Percentiles rank a stretch among this genome's conserved stretches.
phyloP scores from a whole-genome alignment of 2,888 invertebrate species.

The Trichogramma evanescens region DNA sequence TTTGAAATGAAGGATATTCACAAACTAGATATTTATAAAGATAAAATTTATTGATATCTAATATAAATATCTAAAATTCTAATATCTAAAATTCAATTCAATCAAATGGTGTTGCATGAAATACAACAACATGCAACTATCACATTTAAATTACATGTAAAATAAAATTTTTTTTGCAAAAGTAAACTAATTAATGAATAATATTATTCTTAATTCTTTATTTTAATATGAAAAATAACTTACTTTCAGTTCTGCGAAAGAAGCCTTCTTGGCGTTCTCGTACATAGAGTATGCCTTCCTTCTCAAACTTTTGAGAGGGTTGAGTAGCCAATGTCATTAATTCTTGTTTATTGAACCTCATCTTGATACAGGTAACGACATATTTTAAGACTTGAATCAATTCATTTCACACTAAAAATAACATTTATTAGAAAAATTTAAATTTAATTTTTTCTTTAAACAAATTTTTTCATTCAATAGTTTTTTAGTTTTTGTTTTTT shows the following conservation, averaged over 20 bases:
- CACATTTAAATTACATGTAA: too few species aligned
- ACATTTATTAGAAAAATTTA: neutral
- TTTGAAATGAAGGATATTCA: too few species aligned
- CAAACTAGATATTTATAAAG: too few species aligned
- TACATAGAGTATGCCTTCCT: conserved; percentile 80
- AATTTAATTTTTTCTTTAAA: neutral
- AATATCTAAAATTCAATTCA: too few species aligned
- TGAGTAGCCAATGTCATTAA: conserved; percentile 78
- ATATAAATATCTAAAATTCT: too few species aligned
- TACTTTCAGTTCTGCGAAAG: conserved; percentile 87
- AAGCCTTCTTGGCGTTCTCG: conserved; percentile 87
- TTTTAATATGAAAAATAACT: conserved; percentile 38
- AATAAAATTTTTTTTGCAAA: too few species aligned
- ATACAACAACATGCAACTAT: conserved; percentile 15
- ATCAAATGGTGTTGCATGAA: too few species aligned
- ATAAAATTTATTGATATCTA: too few species aligned
- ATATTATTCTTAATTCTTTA: neutral
- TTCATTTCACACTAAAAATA: conserved; percentile 12
- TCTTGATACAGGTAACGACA: conserved; percentile 40
- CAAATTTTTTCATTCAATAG: neutral
- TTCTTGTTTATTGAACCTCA: conserved; percentile 90
- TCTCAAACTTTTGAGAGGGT: conserved; percentile 81
- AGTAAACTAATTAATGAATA: too few species aligned
- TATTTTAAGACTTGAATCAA: conserved; percentile 6
- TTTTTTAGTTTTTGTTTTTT: too few species aligned